phyloP scores from a whole-genome alignment of 2,888 invertebrate species.

The Andrena haemorrhoa region DNA sequence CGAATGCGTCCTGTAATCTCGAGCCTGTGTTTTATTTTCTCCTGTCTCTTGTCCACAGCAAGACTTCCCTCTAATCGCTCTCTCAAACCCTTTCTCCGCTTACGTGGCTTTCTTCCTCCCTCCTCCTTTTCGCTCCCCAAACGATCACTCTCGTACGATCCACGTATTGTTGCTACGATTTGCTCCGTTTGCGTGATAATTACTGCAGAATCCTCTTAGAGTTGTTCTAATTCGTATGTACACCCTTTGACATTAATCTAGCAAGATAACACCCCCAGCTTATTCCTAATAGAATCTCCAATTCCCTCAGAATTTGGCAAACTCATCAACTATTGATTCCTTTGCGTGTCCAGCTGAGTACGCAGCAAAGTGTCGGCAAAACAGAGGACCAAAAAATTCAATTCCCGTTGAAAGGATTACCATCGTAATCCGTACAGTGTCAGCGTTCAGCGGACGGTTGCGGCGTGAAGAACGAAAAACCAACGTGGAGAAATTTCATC shows the following conservation, averaged over 20 bases:
- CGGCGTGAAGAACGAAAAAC: conserved; percentile 39
- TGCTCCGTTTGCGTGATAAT: conserved; percentile 28
- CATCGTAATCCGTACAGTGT: conserved; percentile 38
- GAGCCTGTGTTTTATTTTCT: conserved; percentile 47
- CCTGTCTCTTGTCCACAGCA: conserved; percentile 40
- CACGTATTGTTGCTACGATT: conserved; percentile 4
- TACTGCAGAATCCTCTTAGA: background rate
- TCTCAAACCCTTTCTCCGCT: conserved; percentile 25
- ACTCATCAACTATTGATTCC: background rate
- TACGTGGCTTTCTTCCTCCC: background rate
- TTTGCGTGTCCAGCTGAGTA: no score
- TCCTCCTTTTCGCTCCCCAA: background rate
- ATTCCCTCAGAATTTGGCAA: background rate
- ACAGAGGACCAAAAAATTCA: conserved; percentile 1
- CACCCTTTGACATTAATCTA: background rate
- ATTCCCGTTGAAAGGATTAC: conserved; percentile 42
- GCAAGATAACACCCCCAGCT: background rate
- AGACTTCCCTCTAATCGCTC: conserved; percentile 49
- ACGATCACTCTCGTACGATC: conserved; percentile 10
- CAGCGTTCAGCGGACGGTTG: conserved; percentile 1
- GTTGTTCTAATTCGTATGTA: background rate
- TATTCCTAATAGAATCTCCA: no score
- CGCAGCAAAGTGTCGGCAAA: background rate
- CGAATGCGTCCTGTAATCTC: conserved; percentile 42
- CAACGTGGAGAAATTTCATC: conserved; percentile 52